These are phyloP conservation scores for Alces alces DNA, from an alignment of 2,113 vertebrate species.

Conservation along the genomic window DNA sequence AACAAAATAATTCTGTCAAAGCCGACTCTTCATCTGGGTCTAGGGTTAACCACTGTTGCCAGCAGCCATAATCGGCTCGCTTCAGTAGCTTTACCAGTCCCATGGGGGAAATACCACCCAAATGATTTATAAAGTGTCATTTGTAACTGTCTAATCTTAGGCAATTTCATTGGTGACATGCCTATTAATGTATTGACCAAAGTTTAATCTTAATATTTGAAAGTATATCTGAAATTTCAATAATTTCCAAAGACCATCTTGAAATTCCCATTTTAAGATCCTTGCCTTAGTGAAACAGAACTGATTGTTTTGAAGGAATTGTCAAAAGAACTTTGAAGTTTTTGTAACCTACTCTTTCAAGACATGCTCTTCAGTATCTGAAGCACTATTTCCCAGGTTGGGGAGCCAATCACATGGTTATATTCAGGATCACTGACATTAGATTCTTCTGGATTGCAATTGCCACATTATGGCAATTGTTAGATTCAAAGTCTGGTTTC, in stretches of 20 bases:
- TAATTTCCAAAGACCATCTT: not conserved
- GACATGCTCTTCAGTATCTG: constrained; percentile 76
- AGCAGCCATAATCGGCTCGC: not conserved
- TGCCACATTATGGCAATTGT: constrained; percentile 86
- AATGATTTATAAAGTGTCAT: not conserved
- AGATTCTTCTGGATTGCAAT: constrained; percentile 80
- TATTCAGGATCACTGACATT: constrained; percentile 65
- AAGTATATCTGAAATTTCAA: not conserved
- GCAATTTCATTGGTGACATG: not conserved
- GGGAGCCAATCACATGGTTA: constrained; percentile 68
- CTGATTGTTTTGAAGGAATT: constrained; percentile 73
- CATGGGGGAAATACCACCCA: not conserved
- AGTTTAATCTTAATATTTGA: not conserved
- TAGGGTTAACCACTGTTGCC: not conserved
- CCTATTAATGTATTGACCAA: not conserved
- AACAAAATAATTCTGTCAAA: not conserved
- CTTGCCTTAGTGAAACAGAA: not conserved
- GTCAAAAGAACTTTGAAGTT: constrained; percentile 81
- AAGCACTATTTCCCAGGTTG: constrained; percentile 82
- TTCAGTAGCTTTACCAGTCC: not conserved
- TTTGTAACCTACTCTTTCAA: constrained; percentile 81
- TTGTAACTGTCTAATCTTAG: not conserved
- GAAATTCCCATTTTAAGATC: not conserved
- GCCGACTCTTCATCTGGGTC: not conserved
- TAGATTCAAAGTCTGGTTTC: constrained; percentile 78